These are phyloP conservation scores for Hydrophis major DNA, from an alignment of 2,797 vertebrate genomes.

Conservation along the genomic window DNA sequence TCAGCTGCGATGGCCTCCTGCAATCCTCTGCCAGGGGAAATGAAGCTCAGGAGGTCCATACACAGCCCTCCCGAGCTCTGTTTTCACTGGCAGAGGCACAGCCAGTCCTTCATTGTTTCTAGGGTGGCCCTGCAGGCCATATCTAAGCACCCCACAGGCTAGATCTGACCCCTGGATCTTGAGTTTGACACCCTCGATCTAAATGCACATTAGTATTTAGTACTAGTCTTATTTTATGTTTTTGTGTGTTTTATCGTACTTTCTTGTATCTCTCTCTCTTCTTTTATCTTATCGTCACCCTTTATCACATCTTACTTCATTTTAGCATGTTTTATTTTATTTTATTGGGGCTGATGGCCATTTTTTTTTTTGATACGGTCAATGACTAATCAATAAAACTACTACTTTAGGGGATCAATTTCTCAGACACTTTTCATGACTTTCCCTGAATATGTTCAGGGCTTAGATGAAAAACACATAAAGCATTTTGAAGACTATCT, in stretches of 20 bases:
- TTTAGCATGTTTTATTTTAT: background rate
- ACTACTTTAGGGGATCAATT: background rate
- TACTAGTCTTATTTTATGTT: background rate
- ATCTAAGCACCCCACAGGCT: too few species aligned
- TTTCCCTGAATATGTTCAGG: background rate
- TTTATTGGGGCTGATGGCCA: background rate
- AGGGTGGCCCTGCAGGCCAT: too few species aligned
- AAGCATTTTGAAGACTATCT: background rate
- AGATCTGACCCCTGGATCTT: too few species aligned
- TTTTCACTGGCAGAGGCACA: too few species aligned
- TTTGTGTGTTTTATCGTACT: background rate
- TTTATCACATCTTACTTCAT: background rate
- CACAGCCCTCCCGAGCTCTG: too few species aligned
- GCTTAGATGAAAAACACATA: background rate
- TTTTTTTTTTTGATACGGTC: background rate
- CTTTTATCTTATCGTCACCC: background rate
- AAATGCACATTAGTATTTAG: background rate
- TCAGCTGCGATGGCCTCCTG: too few species aligned
- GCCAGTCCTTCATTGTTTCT: too few species aligned
- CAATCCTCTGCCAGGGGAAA: too few species aligned
- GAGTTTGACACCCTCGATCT: background rate
- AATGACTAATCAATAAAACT: background rate
- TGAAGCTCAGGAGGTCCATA: too few species aligned
- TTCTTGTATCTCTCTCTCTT: background rate
- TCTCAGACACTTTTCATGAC: background rate